Base-by-base conservation (phyloP, 2,888 invertebrate genomes). In the Ecliptopera silaceata region DNA sequence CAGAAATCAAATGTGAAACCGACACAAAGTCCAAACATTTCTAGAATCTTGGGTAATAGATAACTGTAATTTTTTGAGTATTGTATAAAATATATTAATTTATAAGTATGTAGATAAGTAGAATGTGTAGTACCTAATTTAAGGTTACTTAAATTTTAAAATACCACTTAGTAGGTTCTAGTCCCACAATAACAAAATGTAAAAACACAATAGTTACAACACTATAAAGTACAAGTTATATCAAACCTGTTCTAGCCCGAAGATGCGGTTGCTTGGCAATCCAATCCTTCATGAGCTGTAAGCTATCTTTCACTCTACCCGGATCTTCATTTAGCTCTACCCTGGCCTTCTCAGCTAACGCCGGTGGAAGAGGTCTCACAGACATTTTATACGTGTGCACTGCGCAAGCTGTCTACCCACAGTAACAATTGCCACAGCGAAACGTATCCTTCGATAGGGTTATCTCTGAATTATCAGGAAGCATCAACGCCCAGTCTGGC, bases 261-360 rank as follows among this genome's bases (percentile, higher is more conserved):
- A 94, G 71, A 72, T 94, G 92, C 0, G 91, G 91, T 66, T 93
- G 93, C 67, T 92, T 92, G 1, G 80, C 75, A 10, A 93, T 69
- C 93, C 94, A 94, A 31, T 92, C 88, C 66, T 88, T 91, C 18
- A 94, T 79, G 65, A 87, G 82, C 47, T 88, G 78, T 31, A 94
- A 74, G 70, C 93, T 92, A 53, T 84, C 82, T 0, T 73, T 71
- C 31, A 92, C 71, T 32, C 86, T 75, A 4, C 79, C 80, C 0
- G 92, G 89, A 65, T 91, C 88, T 74, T 94, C 94, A 58, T 89
- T 87, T 34, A 94, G 69, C 72, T 93, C 93, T 12, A 72, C 63
- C 39, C 78, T 77, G 1, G 93, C 93, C 64, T 86, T 86, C 61
- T 83, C 83, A 29, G 80, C 82, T 32, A 88, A 67, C 15, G 69